Conservation (phyloP, 2,888 invertebrate genomes). For the Margaritifera margaritifera region DNA sequence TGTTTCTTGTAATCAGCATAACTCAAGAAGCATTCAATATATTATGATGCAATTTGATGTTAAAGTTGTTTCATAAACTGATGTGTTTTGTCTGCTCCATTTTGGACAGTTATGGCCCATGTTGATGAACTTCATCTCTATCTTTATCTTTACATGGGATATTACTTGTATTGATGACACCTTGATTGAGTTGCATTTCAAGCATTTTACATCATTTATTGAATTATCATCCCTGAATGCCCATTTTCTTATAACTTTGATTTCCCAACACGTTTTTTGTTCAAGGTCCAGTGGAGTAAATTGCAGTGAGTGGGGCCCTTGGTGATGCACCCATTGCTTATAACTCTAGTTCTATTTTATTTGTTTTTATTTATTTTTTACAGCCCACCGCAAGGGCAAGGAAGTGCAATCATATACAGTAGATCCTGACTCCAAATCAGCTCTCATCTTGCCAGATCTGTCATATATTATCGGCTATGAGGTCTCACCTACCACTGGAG, state of each 20-base stretch:
- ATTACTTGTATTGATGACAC: neutral
- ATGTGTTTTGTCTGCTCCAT: too few species aligned
- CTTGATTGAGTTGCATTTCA: neutral
- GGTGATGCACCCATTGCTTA: too few species aligned
- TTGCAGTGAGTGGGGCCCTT: too few species aligned
- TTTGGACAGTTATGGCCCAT: too few species aligned
- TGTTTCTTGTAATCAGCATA: too few species aligned
- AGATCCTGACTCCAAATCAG: slow-evolving; percentile 51
- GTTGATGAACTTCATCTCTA: neutral
- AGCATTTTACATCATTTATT: neutral
- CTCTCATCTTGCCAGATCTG: slow-evolving; percentile 58
- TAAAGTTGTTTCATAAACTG: too few species aligned
- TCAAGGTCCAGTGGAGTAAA: too few species aligned
- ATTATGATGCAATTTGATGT: too few species aligned
- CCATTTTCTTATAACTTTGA: too few species aligned
- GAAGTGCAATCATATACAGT: slow-evolving; percentile 47
- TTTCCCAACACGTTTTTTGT: too few species aligned
- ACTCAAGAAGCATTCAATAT: too few species aligned
- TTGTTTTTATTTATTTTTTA: slow-evolving; percentile 6
- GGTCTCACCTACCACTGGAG: slow-evolving; percentile 16
- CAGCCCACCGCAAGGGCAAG: slow-evolving; percentile 53
- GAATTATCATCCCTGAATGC: too few species aligned
- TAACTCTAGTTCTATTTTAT: neutral
- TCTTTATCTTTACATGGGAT: neutral
- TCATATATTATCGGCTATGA: slow-evolving; percentile 48